Evolutionary conservation across 2,113 vertebrate species (phyloP), one percentile per base, ranked within the genome.

Genomic region (Oplegnathus fasciatus): DNA sequence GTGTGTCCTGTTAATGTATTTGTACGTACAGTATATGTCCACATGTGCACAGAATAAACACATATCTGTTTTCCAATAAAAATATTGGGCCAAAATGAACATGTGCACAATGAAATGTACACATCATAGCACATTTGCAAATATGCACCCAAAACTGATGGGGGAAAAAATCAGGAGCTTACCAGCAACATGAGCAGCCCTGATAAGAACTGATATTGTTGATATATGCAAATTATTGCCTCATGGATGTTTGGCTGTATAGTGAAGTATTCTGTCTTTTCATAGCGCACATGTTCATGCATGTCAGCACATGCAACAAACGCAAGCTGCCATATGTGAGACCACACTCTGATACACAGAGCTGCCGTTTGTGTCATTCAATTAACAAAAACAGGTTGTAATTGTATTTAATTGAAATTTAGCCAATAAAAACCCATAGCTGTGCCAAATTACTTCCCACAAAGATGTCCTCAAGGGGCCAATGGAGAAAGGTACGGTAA

Each of bases 361-460:
- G 70, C 89, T 73, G 67, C 76, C 34, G 9, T 85, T 84, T 82
- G 78, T 82, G 87, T 89, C 85, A 82, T 82, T 91, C 87, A 87
- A 85, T 92, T 86, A 92, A 69, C 72, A 82, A 68, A 87, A 92
- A 86, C 87, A 91, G 86, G 84, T 79, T 93, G 80, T 89, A 89
- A 93, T 90, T 89, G 82, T 54, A 67, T 91, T 85, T 91, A 89
- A 91, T 92, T 91, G 89, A 90, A 91, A 92, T 91, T 80, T 78
- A 77, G 86, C 86, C 89, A 91, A 91, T 92, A 84, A 90, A 89
- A 91, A 80, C 6, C 44, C 70, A 50, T 6, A 52, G 74, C 85
- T 75, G 78, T 75, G 86, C 84, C 84, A 94, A 91, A 93, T 93
- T 85, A 89, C 88, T 87, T 66, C 77, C 66, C 20, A 58, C 69